A percentile compares a stretch with the other conserved stretches of the same genome.
Evolutionary conservation across 2,113 vertebrate species (phyloP).

Genomic region (Myrmecophaga tridactyla): DNA sequence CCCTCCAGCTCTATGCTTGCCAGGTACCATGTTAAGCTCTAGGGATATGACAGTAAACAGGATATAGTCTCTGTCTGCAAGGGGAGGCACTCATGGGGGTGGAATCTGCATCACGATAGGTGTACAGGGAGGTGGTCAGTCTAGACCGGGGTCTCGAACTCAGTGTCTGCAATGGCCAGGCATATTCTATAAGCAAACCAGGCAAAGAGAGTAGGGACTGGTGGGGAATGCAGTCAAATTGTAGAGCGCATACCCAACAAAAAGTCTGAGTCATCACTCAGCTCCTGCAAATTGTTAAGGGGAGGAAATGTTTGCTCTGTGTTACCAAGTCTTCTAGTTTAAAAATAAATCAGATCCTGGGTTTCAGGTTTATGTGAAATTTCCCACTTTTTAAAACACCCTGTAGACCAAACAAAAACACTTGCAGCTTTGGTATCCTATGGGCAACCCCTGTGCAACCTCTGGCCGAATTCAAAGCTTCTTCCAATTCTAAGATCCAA

Average conservation of each 20-base stretch:
- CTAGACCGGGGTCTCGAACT: neutral
- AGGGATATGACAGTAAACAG: fast-evolving
- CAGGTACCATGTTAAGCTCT: neutral
- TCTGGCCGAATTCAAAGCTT: neutral
- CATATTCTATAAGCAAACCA: neutral
- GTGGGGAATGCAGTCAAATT: neutral
- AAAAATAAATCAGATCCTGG: neutral
- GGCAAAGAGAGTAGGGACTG: fast-evolving
- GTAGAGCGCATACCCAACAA: neutral
- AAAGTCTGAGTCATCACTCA: fast-evolving
- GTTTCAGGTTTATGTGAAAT: neutral
- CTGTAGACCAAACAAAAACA: neutral
- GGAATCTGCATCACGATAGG: neutral
- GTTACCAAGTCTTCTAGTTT: neutral
- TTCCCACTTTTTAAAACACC: neutral
- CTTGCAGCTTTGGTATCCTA: neutral
- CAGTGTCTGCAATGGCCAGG: neutral
- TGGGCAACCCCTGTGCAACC: neutral
- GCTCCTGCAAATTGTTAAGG: neutral
- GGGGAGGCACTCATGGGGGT: fast-evolving
- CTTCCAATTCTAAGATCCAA: neutral
- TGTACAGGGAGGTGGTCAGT: fast-evolving
- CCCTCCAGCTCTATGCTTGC: too few relatives aligned
- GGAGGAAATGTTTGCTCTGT: neutral
- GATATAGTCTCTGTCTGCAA: neutral